These are phyloP conservation scores for Teleopsis dalmanni DNA, from an alignment of 1,140 invertebrate genomes.

Conservation along the genomic window DNA sequence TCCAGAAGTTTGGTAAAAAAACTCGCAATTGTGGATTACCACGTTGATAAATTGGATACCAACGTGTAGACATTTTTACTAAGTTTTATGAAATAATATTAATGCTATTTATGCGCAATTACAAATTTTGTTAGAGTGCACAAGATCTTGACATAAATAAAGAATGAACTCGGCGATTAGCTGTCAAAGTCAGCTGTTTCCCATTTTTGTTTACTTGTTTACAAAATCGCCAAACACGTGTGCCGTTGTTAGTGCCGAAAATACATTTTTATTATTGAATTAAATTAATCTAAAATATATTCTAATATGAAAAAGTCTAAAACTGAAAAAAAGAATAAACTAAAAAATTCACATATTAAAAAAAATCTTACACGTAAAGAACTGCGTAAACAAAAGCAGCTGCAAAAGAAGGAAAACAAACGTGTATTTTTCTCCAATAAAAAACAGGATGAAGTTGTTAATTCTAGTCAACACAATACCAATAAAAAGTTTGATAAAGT, in stretches of 20 bases:
- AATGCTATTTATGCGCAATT: too few relatives aligned
- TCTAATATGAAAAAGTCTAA: slow-evolving; percentile 23
- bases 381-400: slow-evolving; percentile 52
- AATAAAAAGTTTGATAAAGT: slow-evolving; percentile 16
- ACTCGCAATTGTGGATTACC: slow-evolving; percentile 84
- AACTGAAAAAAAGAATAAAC: slow-evolving; percentile 15
- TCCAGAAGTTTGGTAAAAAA: slow-evolving; percentile 90
- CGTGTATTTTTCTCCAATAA: slow-evolving; percentile 31
- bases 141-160: too few relatives aligned
- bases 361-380: slow-evolving; percentile 49
- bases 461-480: slow-evolving; percentile 18
- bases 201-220: slow-evolving; percentile 4
- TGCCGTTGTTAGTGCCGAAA: not conserved
- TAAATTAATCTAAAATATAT: not conserved
- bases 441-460: slow-evolving; percentile 27
- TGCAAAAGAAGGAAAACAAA: slow-evolving; percentile 50
- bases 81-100: not conserved
- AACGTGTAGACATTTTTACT: slow-evolving; percentile 36
- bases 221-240: not conserved
- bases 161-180: too few relatives aligned
- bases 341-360: slow-evolving; percentile 5
- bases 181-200: not conserved
- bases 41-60: slow-evolving; percentile 81
- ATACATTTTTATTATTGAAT: not conserved
- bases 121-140: too few relatives aligned